A percentile compares a stretch with the other conserved stretches of the same genome.
phyloP scores from a whole-genome alignment of 2,888 invertebrate species.

The Phyto melanocephala region DNA sequence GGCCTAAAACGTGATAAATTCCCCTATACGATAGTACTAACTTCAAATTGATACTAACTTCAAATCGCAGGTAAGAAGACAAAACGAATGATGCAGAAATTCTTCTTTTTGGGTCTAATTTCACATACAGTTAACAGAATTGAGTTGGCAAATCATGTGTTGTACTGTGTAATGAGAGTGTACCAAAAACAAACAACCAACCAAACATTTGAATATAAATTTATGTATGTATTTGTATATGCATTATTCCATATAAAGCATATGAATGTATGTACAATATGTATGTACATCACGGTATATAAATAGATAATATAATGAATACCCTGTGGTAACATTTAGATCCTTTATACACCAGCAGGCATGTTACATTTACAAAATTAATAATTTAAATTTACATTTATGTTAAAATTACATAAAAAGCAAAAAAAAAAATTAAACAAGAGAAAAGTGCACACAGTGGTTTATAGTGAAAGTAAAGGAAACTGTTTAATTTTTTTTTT shows the following conservation, averaged over 20 bases:
- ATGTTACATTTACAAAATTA: constrained; percentile 61
- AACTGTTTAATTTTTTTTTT: neutral
- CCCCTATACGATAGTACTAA: no score
- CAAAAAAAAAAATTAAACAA: neutral
- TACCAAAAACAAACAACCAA: constrained; percentile 33
- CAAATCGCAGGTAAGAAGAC: no score
- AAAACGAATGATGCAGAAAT: no score
- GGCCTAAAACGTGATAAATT: no score
- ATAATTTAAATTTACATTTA: constrained; percentile 64
- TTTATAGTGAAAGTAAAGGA: neutral
- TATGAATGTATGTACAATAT: neutral
- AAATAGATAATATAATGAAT: constrained; percentile 52
- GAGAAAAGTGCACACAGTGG: constrained; percentile 19
- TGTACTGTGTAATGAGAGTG: constrained; percentile 42
- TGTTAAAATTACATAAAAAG: constrained; percentile 34
- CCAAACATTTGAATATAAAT: constrained; percentile 16
- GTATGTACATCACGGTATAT: neutral
- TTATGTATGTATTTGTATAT: neutral
- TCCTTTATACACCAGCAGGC: constrained; percentile 50
- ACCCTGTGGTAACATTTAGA: constrained; percentile 61
- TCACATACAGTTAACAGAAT: no score
- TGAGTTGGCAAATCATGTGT: no score
- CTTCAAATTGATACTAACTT: no score
- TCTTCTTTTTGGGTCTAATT: no score
- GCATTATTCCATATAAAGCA: neutral